Evolutionary conservation across 2,113 vertebrate species (phyloP).

Genomic region (Marcusenius ussheri): DNA sequence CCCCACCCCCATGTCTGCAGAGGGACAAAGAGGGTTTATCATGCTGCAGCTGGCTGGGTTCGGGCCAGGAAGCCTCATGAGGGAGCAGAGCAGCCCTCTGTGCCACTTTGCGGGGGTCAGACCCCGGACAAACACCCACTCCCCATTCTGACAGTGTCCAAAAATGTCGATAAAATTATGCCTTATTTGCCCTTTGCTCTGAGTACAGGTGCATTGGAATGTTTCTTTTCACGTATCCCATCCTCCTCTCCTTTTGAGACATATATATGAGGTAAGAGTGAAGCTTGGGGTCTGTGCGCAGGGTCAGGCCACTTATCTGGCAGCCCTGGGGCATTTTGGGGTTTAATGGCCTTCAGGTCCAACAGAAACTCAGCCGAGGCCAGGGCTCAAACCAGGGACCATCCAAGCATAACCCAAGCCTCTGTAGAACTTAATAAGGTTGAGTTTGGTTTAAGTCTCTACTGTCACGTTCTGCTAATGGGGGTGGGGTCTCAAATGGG

Average conservation of each 20-base stretch:
- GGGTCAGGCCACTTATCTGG: neutral
- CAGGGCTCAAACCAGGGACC: neutral
- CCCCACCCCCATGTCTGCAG: neutral
- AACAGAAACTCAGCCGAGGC: neutral
- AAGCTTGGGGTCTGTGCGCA: neutral
- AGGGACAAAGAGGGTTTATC: neutral
- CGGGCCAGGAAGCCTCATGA: neutral
- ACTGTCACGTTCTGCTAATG: neutral
- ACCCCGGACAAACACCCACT: neutral
- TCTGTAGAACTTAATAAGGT: neutral
- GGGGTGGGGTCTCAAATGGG: neutral
- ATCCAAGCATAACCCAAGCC: neutral
- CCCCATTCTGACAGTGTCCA: neutral
- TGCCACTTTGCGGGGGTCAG: neutral
- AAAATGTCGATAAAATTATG: neutral
- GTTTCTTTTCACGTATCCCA: neutral
- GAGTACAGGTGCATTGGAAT: neutral
- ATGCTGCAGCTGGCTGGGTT: neutral
- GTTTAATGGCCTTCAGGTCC: neutral
- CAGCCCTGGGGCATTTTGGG: neutral
- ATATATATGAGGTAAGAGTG: neutral
- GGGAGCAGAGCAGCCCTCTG: neutral
- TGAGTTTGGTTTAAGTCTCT: neutral
- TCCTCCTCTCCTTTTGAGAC: neutral
- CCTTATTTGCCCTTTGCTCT: neutral